phyloP scores from a whole-genome alignment of 1,140 invertebrate genomes.

The Ceratina calcarata region DNA sequence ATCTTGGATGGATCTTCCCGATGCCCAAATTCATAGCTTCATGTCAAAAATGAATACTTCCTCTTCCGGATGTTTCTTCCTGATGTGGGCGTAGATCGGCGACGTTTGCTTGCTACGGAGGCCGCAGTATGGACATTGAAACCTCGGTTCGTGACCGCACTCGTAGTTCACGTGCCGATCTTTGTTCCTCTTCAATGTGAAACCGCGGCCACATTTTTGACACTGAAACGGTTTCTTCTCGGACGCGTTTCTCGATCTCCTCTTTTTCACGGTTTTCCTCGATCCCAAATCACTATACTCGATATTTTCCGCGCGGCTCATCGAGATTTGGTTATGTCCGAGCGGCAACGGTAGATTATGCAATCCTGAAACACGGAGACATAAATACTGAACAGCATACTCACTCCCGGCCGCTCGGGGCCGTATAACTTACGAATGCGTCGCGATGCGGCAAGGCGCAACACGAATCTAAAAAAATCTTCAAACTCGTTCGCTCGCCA shows the following conservation, averaged over 20 bases:
- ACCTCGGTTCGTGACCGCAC: conserved; percentile 90
- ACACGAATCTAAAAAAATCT: too few relatives aligned
- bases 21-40: conserved; percentile 56
- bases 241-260: conserved; percentile 25
- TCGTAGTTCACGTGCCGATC: conserved; percentile 92
- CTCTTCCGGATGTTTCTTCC: conserved; percentile 73
- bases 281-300: conserved; percentile 39
- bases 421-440: conserved; percentile 2
- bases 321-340: conserved; percentile 50
- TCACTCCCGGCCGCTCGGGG: conserved; percentile 29
- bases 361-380: conserved; percentile 62
- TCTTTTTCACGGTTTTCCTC: conserved; percentile 33
- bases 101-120: conserved; percentile 89
- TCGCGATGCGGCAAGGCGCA: background rate
- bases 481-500: too few relatives aligned
- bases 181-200: conserved; percentile 89
- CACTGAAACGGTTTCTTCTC: conserved; percentile 84
- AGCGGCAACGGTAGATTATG: conserved; percentile 33
- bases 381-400: conserved; percentile 57
- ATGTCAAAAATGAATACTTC: conserved; percentile 66
- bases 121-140: conserved; percentile 89
- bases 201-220: conserved; percentile 87
- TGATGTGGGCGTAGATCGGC: conserved; percentile 88
- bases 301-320: conserved; percentile 44
- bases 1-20: background rate